A percentile compares a stretch with the other conserved stretches of the same genome.
Conservation (phyloP, 1,140 invertebrate species). For the Sarcophaga bullata region DNA sequence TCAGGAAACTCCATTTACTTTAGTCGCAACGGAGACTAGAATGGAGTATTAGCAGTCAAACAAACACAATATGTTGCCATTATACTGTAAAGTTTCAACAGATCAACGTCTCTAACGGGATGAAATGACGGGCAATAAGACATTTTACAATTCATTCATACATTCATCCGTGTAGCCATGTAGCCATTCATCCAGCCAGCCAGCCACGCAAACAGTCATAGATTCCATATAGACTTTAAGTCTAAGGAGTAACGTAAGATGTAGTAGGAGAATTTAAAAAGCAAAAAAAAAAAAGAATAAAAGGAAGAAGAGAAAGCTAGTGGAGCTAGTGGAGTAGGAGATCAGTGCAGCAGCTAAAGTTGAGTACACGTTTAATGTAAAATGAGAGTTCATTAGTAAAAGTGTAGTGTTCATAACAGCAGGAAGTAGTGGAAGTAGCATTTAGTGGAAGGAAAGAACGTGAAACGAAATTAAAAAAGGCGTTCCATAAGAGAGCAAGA, state of each 20-base stretch:
- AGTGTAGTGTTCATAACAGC: conserved; percentile 23
- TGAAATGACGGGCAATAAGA: conserved; percentile 4
- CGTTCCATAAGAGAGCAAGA: not conserved
- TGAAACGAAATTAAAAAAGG: too few relatives aligned
- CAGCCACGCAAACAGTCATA: not conserved
- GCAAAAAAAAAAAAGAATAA: too few relatives aligned
- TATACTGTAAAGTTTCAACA: not conserved
- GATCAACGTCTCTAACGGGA: not conserved
- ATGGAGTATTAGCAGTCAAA: not conserved
- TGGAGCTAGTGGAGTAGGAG: too few relatives aligned
- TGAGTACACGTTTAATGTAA: conserved; percentile 10
- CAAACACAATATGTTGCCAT: conserved; percentile 4
- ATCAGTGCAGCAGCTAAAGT: not conserved
- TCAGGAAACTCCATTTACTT: not conserved
- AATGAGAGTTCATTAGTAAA: conserved; percentile 24
- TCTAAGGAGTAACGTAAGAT: not conserved
- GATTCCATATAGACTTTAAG: not conserved
- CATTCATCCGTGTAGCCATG: not conserved
- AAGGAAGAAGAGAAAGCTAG: too few relatives aligned
- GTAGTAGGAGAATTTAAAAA: not conserved
- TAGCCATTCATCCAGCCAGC: not conserved
- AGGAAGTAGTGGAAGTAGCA: conserved; percentile 3
- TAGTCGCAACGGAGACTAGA: not conserved
- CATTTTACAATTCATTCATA: not conserved
- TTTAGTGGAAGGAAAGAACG: conserved; percentile 13